These are phyloP conservation scores for Omphaloscelis lunosa DNA, from an alignment of 2,888 invertebrate genomes.

Conservation along the genomic window DNA sequence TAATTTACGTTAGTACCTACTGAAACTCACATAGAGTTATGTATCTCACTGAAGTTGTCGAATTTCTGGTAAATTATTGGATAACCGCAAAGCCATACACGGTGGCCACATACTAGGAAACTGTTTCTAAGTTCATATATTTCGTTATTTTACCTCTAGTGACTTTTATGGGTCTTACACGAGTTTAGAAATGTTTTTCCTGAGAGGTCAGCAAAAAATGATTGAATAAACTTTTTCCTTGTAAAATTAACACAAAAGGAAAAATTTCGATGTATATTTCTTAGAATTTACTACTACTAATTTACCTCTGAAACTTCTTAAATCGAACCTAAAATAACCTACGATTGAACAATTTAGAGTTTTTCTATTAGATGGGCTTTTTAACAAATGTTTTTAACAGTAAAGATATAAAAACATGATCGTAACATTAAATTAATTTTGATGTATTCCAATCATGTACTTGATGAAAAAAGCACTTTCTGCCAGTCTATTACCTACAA, in stretches of 20 bases:
- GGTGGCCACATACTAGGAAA: slow-evolving; percentile 8
- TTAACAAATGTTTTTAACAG: too few relatives aligned
- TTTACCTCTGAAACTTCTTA: background rate
- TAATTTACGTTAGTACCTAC: background rate
- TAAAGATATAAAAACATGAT: background rate
- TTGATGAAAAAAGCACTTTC: background rate
- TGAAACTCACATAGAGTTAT: background rate
- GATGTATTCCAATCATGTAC: background rate
- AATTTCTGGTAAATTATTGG: slow-evolving; percentile 34
- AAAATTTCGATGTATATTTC: background rate
- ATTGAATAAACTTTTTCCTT: background rate
- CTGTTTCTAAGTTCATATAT: background rate
- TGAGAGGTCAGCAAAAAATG: slow-evolving; percentile 1
- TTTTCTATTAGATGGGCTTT: background rate
- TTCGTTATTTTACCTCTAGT: background rate
- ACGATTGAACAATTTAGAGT: background rate
- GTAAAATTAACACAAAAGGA: background rate
- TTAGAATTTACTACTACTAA: background rate
- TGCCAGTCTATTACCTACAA: background rate
- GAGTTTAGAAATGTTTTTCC: slow-evolving; percentile 21
- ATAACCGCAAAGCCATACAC: slow-evolving; percentile 4
- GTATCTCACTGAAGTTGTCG: background rate
- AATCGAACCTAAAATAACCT: background rate
- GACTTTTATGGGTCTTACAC: slow-evolving; percentile 9
- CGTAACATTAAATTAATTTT: background rate